Base-by-base conservation (phyloP, 1,140 invertebrate genomes). In the Diplogasteroides magnus region DNA sequence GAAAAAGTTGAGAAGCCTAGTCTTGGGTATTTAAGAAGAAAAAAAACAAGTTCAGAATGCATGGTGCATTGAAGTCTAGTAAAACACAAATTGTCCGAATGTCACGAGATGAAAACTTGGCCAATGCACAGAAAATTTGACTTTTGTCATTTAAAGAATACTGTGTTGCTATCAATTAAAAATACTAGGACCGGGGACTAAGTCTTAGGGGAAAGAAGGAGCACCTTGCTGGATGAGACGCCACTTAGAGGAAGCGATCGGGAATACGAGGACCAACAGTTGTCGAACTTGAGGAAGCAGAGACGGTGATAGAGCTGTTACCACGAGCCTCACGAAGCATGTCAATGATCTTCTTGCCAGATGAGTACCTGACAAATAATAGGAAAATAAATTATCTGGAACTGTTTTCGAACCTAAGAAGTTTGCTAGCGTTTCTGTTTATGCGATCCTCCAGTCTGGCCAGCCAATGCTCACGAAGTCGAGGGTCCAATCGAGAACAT, bases 211-310 rank as follows among this genome's bases (percentile, higher is more conserved):
- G n/a, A n/a, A n/a, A n/a, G n/a, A n/a, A n/a, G n/a, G n/a, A n/a
- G n/a, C n/a, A n/a, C n/a, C n/a, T n/a, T n/a, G n/a, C n/a, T n/a
- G n/a, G n/a, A n/a, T n/a, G n/a, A n/a, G n/a, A n/a, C n/a, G n/a
- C n/a, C 76, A 57, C 90, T 90, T 69, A 93, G 92, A 69, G 92
- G 93, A 23, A 91, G 90, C 84, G 90, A 92, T 69, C 94, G 85
- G 6, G 89, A 89, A 74, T 93, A 87, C 76, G 96, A 90, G 0
- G 89, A 91, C n/a, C 91, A n/a, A n/a, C n/a, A n/a, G 91, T 84
- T 97, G 93, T 32, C 91, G 88, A 85, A 97, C 93, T 84, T 97
- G 91, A 83, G 98, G 94, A 2, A 95, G 88, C 28, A 77, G 79
- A 19, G 78, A 56, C 25, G 37, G 19, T 48, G 37, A 48, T 48